Conservation (phyloP, 2,888 invertebrate genomes). For the Amblyjoppa fuscipennis region DNA sequence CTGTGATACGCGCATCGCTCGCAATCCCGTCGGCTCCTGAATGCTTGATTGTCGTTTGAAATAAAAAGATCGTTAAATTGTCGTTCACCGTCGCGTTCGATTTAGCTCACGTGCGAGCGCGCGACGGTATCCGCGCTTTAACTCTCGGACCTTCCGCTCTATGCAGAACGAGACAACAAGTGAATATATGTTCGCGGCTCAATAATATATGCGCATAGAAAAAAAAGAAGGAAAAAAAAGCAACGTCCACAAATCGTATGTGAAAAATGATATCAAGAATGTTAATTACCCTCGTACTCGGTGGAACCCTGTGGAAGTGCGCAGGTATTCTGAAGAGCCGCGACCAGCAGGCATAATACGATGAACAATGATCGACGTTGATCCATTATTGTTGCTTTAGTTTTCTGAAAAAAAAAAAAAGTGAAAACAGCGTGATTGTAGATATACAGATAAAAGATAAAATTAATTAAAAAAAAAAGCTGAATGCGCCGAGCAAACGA, state of each 20-base stretch:
- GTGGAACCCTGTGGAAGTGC: constrained; percentile 71
- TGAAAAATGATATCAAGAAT: background rate
- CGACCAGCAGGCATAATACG: constrained; percentile 61
- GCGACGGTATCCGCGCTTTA: background rate
- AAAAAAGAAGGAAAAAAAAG: background rate
- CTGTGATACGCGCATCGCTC: background rate
- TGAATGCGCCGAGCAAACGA: background rate
- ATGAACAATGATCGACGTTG: constrained; percentile 40
- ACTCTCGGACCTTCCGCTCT: background rate
- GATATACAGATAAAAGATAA: background rate
- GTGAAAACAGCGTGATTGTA: background rate
- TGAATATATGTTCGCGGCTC: background rate
- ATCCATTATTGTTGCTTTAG: constrained; percentile 50
- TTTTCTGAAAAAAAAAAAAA: constrained; percentile 57
- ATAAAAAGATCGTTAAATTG: background rate
- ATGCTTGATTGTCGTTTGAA: constrained; percentile 11
- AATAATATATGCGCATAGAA: background rate
- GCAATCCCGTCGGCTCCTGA: background rate
- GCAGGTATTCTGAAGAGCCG: constrained; percentile 58
- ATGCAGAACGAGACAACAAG: background rate
- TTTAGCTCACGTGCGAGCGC: background rate
- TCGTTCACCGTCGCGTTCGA: background rate
- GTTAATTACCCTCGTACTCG: constrained; percentile 77
- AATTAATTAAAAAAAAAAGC: background rate
- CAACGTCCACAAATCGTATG: background rate